Evolutionary conservation across 2,113 vertebrate species (phyloP), one percentile per base, ranked within the genome.

Genomic region (Corythornis vintsioides): DNA sequence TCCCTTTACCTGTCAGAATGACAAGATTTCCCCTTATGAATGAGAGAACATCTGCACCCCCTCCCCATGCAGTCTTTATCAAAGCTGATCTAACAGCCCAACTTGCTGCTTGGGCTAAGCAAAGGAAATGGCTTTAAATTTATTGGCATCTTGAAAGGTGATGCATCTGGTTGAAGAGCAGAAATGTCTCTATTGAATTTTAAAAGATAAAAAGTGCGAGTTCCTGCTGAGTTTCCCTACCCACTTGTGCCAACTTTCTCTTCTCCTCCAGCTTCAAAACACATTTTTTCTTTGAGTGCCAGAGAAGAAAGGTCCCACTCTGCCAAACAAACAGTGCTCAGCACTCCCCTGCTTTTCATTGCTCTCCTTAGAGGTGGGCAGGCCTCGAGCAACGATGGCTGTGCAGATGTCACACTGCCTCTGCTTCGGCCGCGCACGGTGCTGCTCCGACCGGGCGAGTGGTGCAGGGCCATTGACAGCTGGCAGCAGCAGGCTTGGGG

Each of bases 201-300:
- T 71, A 74, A 93, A 88, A 57, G 83, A 91, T 94, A 71, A 92
- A 96, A 93, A 64, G 40, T 64, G 65, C 78, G 83, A 53, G 73
- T 92, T 95, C 86, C 84, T 89, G 73, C 88, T 94, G 84, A 88
- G 64, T 63, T 89, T 77, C 86, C 47, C 47, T 89, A 43, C 60
- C 43, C 10, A 2, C 53, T 61, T 92, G 59, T 95, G 94, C 66
- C 84, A 93, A 48, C 88, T 72, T 96, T 93, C 82, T 95, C 82
- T 90, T 92, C 66, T 91, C 61, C 31, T 88, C 65, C 85, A 43
- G 69, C 72, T 96, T 94, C 95, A 87, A 96, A 96, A 94, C 66
- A 38, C 87, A 8, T 26, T 52, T 83, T 94, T 95, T 95, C 50
- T 83, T 52, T 61, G 25, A 15, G 22, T 83, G 64, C 66, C 91